phyloP scores from a whole-genome alignment of 2,113 vertebrate genomes.

The Calonectris borealis region DNA sequence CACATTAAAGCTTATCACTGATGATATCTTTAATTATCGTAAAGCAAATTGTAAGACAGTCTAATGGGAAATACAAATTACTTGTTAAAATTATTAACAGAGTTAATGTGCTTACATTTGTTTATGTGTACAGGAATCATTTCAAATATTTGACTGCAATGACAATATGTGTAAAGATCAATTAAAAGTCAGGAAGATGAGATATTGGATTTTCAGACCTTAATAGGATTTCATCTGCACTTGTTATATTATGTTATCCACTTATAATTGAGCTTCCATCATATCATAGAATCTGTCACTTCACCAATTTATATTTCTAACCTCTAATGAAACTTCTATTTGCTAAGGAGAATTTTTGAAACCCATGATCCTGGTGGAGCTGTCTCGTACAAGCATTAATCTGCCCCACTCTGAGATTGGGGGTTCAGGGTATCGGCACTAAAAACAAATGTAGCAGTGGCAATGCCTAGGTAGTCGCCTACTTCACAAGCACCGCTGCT shows the following conservation, averaged over 20 bases:
- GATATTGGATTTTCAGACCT: constrained; percentile 81
- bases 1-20: constrained; percentile 72
- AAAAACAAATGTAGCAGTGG: constrained; percentile 30
- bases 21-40: constrained; percentile 80
- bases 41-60: constrained; percentile 73
- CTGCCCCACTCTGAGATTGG: not conserved
- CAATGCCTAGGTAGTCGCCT: not conserved
- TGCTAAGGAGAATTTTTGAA: constrained; percentile 72
- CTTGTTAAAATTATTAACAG: constrained; percentile 83
- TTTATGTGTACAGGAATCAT: constrained; percentile 79
- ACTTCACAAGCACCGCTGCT: not conserved
- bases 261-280: constrained; percentile 83
- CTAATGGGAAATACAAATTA: constrained; percentile 83
- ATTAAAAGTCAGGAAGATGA: constrained; percentile 85
- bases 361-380: constrained; percentile 26
- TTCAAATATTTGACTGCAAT: constrained; percentile 79
- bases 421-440: not conserved
- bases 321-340: constrained; percentile 75
- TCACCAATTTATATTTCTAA: constrained; percentile 78
- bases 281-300: constrained; percentile 76
- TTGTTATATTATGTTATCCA: constrained; percentile 81
- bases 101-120: constrained; percentile 83
- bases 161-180: constrained; percentile 84
- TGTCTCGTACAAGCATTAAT: not conserved
- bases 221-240: constrained; percentile 83